Conservation (phyloP, 1,140 invertebrate species). For the Paramacrobiotus metropolitanus region DNA sequence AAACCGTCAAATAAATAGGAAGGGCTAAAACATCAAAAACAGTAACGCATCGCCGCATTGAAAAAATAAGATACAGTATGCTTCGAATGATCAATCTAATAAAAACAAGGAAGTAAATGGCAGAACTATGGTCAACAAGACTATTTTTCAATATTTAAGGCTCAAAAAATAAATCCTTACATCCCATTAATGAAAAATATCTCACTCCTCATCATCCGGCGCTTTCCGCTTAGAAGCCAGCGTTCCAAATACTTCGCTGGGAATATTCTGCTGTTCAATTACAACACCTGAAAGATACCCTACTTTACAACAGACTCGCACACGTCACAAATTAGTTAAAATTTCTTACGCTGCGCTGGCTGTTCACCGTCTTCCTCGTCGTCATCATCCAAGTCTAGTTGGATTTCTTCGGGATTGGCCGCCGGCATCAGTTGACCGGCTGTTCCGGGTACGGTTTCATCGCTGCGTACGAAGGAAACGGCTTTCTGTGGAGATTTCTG, state of each 20-base stretch:
- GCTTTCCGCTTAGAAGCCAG: slow-evolving; percentile 19
- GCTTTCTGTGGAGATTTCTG: neutral
- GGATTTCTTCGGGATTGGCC: slow-evolving; percentile 78
- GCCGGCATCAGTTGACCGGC: slow-evolving; percentile 58
- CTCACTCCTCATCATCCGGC: neutral
- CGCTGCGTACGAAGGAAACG: slow-evolving; percentile 13
- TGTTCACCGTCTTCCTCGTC: slow-evolving; percentile 24
- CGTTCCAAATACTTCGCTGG: slow-evolving; percentile 61
- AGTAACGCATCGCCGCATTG: too few relatives aligned
- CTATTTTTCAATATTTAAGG: too few relatives aligned
- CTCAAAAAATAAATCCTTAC: too few relatives aligned
- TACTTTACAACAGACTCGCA: slow-evolving; percentile 4
- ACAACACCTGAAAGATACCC: slow-evolving; percentile 31
- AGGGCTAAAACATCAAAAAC: too few relatives aligned
- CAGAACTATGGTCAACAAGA: too few relatives aligned
- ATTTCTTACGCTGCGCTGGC: neutral
- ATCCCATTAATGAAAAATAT: too few relatives aligned
- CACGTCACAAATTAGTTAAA: neutral
- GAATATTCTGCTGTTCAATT: slow-evolving; percentile 52
- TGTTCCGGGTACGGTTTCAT: slow-evolving; percentile 54
- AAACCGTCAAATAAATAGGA: too few relatives aligned
- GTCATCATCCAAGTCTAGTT: slow-evolving; percentile 50
- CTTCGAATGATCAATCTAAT: too few relatives aligned
- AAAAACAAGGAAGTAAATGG: too few relatives aligned
- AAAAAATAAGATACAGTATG: too few relatives aligned